Base-by-base conservation (phyloP, 1,140 invertebrate species). In the Solenopsis fugax region DNA sequence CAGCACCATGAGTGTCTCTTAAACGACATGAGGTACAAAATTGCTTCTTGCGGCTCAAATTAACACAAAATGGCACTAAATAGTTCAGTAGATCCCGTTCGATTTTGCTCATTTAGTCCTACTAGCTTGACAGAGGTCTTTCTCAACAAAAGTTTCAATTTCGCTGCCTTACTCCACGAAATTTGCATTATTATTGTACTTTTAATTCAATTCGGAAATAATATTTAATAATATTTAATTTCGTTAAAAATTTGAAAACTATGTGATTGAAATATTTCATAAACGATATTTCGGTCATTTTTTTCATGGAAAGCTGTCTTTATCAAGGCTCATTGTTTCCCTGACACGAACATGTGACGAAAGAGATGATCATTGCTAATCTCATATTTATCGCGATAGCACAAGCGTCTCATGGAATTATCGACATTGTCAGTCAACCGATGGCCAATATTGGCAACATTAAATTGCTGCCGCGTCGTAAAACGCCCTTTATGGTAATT, bases 341-440 rank as follows among this genome's bases (percentile, higher is more conserved):
- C 29, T 29, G 29, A 29, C 29, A 29, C 29, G 29, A 29, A 29
- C 2, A 2, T 29, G 2, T 29, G 29, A 29, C 29, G 29, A 29
- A 29, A 29, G 29, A 29, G 2, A 29, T 29, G 29, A 85, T 89
- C 71, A 88, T 72, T 71, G 77, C n/a, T 7, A 56, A 56, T 56
- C 52, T 77, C 24, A 4, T 21, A 85, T 67, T 87, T 87, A 82
- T 82, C 64, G 34, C 52, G 29, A 37, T 37, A 37, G 54, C 34
- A 10, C 29, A 29, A 29, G 29, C 29, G 29, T 65, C 5, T 21
- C 21, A 16, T 65, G 18, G 16, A 65, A 80, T 65, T 52, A 65
- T 4, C 60, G 29, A 12, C 10, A 52, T 16, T 65, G 29, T 52
- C 60, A 34, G 45, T 50, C 56, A 29, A 29, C 29, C 29, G 29